A percentile compares a stretch with the other conserved stretches of the same genome.
Evolutionary conservation across 2,113 vertebrate genomes (phyloP).

Genomic region (Budorcas taxicolor): DNA sequence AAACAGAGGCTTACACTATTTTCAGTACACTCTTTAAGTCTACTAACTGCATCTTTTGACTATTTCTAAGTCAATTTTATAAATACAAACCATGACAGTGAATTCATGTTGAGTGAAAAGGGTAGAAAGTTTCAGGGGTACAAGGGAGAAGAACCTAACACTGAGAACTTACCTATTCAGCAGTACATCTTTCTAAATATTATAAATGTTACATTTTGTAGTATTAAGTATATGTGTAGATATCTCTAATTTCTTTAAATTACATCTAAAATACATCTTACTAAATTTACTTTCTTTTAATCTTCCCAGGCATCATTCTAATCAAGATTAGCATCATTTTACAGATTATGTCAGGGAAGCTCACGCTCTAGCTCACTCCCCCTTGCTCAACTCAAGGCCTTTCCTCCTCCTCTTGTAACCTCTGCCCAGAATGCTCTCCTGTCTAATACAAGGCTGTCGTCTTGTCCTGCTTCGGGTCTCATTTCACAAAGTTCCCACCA

Average conservation of each 20-base stretch:
- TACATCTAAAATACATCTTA: neutral
- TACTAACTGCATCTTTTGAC: neutral
- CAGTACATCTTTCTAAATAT: neutral
- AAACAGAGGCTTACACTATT: slow-evolving; percentile 31
- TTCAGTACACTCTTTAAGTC: neutral
- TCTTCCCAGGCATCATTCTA: neutral
- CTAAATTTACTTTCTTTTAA: slow-evolving; percentile 19
- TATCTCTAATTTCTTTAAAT: neutral
- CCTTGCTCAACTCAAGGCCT: neutral
- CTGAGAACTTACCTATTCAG: neutral
- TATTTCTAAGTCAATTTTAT: neutral
- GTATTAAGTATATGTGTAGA: neutral
- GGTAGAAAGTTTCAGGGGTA: neutral
- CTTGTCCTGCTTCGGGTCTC: neutral
- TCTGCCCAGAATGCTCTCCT: neutral
- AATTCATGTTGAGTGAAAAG: neutral
- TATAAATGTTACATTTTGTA: neutral
- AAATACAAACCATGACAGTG: slow-evolving; percentile 13
- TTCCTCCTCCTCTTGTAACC: neutral
- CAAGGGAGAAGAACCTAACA: neutral
- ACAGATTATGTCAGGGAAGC: neutral
- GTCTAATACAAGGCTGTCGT: neutral
- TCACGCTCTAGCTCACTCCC: neutral
- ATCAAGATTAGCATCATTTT: neutral
- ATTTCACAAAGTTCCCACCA: neutral